A percentile compares a stretch with the other conserved stretches of the same genome.
phyloP scores from a whole-genome alignment of 2,113 vertebrate species.

The Uria lomvia region DNA sequence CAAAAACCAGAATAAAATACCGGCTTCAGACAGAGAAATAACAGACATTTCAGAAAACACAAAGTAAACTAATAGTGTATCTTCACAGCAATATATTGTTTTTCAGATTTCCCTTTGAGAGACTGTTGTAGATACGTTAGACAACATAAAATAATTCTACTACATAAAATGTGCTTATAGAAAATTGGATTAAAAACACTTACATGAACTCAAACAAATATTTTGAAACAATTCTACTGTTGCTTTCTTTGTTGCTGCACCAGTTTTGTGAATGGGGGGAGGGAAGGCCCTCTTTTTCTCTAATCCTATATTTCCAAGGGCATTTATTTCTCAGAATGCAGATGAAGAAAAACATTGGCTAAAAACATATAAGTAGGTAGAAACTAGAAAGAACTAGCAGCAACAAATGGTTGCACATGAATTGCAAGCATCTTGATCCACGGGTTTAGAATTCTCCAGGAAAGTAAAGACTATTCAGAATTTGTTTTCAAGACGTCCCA shows the following conservation, averaged over 20 bases:
- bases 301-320: neutral
- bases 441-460: neutral
- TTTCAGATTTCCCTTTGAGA: neutral
- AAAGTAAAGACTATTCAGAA: neutral
- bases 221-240: neutral
- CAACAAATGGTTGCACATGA: neutral
- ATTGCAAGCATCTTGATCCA: neutral
- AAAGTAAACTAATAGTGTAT: neutral
- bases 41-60: neutral
- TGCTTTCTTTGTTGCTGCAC: neutral
- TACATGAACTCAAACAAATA: neutral
- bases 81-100: neutral
- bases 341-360: neutral
- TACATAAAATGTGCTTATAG: neutral
- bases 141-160: neutral
- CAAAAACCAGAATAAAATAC: neutral
- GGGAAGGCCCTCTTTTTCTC: neutral
- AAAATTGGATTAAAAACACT: neutral
- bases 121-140: neutral
- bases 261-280: neutral
- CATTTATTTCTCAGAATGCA: neutral
- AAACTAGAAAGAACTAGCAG: neutral
- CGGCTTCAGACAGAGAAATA: neutral
- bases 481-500: neutral
- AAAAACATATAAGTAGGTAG: neutral